These are phyloP conservation scores for Tenthredo amoena DNA, from an alignment of 2,888 invertebrate genomes.

Conservation along the genomic window DNA sequence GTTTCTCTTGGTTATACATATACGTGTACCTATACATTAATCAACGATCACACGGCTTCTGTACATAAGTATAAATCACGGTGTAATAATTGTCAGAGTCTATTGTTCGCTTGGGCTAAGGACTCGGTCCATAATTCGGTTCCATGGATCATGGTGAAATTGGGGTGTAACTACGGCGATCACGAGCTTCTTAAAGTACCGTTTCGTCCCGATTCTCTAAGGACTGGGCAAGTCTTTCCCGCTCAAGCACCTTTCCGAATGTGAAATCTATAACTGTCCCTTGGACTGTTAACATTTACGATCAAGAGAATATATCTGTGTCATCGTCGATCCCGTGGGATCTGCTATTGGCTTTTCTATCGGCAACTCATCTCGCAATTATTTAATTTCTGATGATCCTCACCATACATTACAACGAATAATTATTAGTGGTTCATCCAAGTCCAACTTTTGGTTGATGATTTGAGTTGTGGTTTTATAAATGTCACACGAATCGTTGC, in stretches of 20 bases:
- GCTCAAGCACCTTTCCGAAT: slow-evolving; percentile 36
- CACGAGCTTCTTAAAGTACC: background rate
- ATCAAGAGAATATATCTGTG: background rate
- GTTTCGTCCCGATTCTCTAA: background rate
- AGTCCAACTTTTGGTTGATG: too few species aligned
- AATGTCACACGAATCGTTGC: background rate
- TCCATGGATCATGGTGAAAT: background rate
- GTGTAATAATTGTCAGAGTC: slow-evolving; percentile 18
- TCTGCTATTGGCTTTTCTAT: background rate
- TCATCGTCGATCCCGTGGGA: background rate
- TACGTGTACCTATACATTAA: background rate
- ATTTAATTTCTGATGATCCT: background rate
- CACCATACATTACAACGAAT: background rate
- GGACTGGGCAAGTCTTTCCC: background rate
- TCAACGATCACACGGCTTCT: background rate
- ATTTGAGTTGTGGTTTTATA: background rate
- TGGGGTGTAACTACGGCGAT: background rate
- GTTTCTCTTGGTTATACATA: background rate
- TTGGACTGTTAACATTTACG: slow-evolving; percentile 26
- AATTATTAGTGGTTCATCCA: too few species aligned
- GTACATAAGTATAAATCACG: background rate
- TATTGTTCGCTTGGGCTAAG: background rate
- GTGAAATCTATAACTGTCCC: slow-evolving; percentile 26
- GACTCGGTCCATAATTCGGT: background rate
- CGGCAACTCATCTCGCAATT: background rate